A percentile compares a stretch with the other conserved stretches of the same genome.
Evolutionary conservation across 2,888 invertebrate genomes (phyloP).

Genomic region (Digitonthophagus gazella): DNA sequence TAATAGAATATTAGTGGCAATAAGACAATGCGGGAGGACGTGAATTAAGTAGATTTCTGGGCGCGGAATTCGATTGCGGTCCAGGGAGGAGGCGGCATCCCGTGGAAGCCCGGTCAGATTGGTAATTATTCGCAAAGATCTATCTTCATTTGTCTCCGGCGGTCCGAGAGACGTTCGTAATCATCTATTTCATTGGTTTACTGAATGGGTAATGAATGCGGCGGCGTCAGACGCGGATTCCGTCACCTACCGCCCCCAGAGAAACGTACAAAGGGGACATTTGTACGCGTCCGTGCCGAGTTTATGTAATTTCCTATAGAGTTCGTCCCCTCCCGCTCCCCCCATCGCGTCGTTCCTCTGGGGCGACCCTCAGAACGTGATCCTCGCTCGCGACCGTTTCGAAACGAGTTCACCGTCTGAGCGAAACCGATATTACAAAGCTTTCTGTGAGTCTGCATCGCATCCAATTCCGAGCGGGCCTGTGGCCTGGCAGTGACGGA

Average conservation of each 20-base stretch:
- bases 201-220: slow-evolving; percentile 54
- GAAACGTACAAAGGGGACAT: slow-evolving; percentile 54
- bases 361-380: slow-evolving; percentile 45
- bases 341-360: slow-evolving; percentile 45
- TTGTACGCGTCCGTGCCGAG: slow-evolving; percentile 55
- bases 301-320: slow-evolving; percentile 57
- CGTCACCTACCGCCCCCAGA: slow-evolving; percentile 43
- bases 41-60: neutral
- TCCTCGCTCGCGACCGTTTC: slow-evolving; percentile 44
- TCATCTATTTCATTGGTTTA: slow-evolving; percentile 55
- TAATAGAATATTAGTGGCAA: neutral
- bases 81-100: slow-evolving; percentile 21
- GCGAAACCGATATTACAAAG: slow-evolving; percentile 52
- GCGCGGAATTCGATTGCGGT: neutral
- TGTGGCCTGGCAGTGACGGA: slow-evolving; percentile 65
- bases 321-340: slow-evolving; percentile 46
- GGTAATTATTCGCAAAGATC: slow-evolving; percentile 52
- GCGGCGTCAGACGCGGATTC: slow-evolving; percentile 44
- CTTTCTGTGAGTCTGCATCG: slow-evolving; percentile 54
- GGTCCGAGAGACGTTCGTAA: slow-evolving; percentile 52
- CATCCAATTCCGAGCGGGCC: slow-evolving; percentile 54
- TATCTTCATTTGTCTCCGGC: slow-evolving; percentile 51
- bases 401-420: slow-evolving; percentile 43
- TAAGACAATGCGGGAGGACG: neutral
- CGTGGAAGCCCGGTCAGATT: slow-evolving; percentile 48